phyloP scores from a whole-genome alignment of 23 tunicate species.

The Trididemnum nubilum region DNA sequence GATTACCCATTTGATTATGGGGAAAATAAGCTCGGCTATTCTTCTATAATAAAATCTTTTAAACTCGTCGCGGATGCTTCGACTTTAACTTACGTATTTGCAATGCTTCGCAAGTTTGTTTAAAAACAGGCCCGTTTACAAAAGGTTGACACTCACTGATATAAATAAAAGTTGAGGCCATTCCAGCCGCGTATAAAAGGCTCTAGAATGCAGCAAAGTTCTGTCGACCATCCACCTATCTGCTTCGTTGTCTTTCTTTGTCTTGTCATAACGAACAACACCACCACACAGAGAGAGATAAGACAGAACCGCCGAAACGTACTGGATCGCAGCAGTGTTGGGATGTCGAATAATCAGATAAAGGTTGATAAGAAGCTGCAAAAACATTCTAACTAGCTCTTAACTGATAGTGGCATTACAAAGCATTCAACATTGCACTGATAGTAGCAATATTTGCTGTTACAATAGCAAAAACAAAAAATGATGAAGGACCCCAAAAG shows the following conservation, averaged over 20 bases:
- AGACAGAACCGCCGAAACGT: slow-evolving; percentile 59
- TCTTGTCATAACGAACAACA: slow-evolving; percentile 81
- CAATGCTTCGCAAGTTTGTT: too few species aligned
- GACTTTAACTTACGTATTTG: too few species aligned
- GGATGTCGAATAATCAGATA: slow-evolving; percentile 55
- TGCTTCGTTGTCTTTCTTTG: slow-evolving; percentile 85
- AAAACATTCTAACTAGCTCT: slow-evolving; percentile 1
- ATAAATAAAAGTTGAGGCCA: slow-evolving; percentile 77
- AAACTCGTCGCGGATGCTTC: too few species aligned
- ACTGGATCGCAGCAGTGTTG: slow-evolving; percentile 65
- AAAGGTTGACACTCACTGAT: slow-evolving; percentile 31
- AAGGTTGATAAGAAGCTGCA: slow-evolving; percentile 60
- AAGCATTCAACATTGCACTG: too few species aligned
- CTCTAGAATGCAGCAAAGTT: slow-evolving; percentile 82
- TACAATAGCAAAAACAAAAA: neutral
- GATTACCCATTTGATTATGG: too few species aligned
- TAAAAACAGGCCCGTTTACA: too few species aligned
- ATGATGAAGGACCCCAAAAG: too few species aligned
- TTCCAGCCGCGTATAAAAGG: slow-evolving; percentile 79
- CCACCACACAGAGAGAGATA: slow-evolving; percentile 82
- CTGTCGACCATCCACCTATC: slow-evolving; percentile 90
- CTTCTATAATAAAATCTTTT: too few species aligned
- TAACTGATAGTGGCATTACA: too few species aligned
- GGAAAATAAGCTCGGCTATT: too few species aligned
- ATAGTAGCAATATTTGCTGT: too few species aligned